Base-by-base conservation (phyloP, 2,888 invertebrate genomes). In the Julus scandinavius region DNA sequence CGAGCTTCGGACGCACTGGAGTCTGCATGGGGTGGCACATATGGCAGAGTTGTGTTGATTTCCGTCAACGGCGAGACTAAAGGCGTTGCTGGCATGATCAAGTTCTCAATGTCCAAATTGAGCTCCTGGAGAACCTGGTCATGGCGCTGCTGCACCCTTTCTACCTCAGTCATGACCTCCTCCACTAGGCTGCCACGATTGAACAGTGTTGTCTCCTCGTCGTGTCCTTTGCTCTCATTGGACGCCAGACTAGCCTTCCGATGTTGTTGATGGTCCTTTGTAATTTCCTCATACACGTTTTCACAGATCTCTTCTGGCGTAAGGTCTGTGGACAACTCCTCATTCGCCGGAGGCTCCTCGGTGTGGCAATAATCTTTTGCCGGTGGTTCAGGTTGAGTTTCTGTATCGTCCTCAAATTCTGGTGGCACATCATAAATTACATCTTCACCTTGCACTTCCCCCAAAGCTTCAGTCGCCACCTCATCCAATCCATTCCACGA, bases 71-170 rank as follows among this genome's bases (percentile, higher is more conserved):
- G 85, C 38, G 88, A 88, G 17, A 86, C 63, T 17, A 85, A 58
- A 29, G 85, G 88, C 87, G 88, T 90, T 87, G 90, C 90, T 29
- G 97, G 97, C 97, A 97, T 97, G 90, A 97, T 93, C 96, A 97
- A 97, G 85, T 96, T 97, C 93, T 97, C 97, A 85, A 96, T 96
- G 90, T 97, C 96, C 89, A 97, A 94, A 93, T 97, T 97, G 89
- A 97, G 93, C 92, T 97, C 96, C 85, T 96, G 97, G 90, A 97
- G 94, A 90, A 97, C 96, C 91, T 96, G 94, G 91, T 95, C 95
- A 93, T 97, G 97, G 88, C 96, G 94, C 90, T 95, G 95, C 92
- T 97, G 96, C 87, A 97, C 97, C 90, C 96, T 94, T 87, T 96
- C 94, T 88, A 96, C 95, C 93, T 97, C 97, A 92, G 96, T 96